Evolutionary conservation across 1,140 invertebrate genomes (phyloP), one percentile per base, ranked within the genome.

Genomic region (Microplitis mediator): DNA sequence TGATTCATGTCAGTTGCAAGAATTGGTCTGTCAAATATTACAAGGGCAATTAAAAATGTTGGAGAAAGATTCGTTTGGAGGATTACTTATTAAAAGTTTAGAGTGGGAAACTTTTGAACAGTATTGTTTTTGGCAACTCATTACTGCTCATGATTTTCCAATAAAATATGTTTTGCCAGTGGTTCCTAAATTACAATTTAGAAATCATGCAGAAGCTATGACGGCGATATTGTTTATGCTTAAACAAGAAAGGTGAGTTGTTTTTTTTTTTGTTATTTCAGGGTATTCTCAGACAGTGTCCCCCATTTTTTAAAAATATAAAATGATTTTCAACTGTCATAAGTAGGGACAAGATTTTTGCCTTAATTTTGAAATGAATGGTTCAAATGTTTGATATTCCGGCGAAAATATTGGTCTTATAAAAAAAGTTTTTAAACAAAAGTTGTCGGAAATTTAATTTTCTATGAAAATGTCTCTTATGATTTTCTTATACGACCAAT

Each of bases 31-130:
- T 87, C 91, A 94, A 78, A 94, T 98, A 76, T 89, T 98, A 76
- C 96, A 97, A 86, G 95, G 95, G 58, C 93, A 94, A 79, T 85
- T 95, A 35, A 90, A 91, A 76, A 93, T 95, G 91, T 91, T 95
- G 60, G 93, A 94, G 80, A 91, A 90, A 52, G 93, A 95, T 76
- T 91, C 91, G 31, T 88, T 95, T 35, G 90, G 91, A 39, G 87
- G 89, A 39, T 88, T 95, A 81, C 80, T 94, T 80, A 94, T 92
- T 76, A 92, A 93, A 9, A 98, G 95, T 81, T 88, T 98, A 65
- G 90, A 91, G 68, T 99, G 97, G 96, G 97, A 99, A 84, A 98
- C 96, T 2, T 96, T 97, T 78, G 97, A 98, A 84, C 97, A 99
- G 82, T 95, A 95, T 81, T 98, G 96, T 82, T 90, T 99, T 6